phyloP scores from a whole-genome alignment of 2,113 vertebrate genomes.

The Bubo blakistoni region DNA sequence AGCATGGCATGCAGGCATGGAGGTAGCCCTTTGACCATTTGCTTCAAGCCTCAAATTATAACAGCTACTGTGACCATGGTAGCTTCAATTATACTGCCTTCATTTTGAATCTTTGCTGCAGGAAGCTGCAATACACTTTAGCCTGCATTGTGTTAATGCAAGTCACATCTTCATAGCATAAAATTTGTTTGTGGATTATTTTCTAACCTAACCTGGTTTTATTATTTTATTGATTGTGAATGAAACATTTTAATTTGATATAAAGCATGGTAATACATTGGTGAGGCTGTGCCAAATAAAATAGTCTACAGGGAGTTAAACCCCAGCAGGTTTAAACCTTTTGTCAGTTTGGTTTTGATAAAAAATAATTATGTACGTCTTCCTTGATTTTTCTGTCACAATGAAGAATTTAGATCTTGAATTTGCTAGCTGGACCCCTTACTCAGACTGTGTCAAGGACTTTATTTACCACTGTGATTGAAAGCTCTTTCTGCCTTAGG shows the following conservation, averaged over 20 bases:
- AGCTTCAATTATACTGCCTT: not conserved
- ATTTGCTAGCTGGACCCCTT: conserved; percentile 27
- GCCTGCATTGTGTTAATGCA: not conserved
- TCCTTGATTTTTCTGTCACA: conserved; percentile 33
- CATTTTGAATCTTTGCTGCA: not conserved
- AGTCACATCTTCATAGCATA: not conserved
- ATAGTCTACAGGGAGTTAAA: conserved; percentile 22
- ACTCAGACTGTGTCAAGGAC: conserved; percentile 38
- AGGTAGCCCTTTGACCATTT: not conserved
- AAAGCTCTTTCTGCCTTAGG: conserved; percentile 48
- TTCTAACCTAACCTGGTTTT: not conserved
- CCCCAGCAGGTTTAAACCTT: not conserved
- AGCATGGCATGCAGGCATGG: not conserved
- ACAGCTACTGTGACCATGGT: not conserved
- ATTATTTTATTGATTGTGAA: not conserved
- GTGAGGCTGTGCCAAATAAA: not conserved
- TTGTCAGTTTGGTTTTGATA: conserved; percentile 37
- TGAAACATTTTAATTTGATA: conserved; percentile 24
- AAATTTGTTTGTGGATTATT: not conserved
- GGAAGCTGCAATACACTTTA: not conserved
- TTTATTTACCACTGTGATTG: conserved; percentile 58
- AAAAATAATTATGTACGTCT: conserved; percentile 49
- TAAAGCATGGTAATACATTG: not conserved
- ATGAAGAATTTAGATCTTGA: conserved; percentile 3
- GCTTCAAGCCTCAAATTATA: not conserved